phyloP scores from a whole-genome alignment of 2,113 vertebrate genomes.

The Rhinolophus ferrumequinum region DNA sequence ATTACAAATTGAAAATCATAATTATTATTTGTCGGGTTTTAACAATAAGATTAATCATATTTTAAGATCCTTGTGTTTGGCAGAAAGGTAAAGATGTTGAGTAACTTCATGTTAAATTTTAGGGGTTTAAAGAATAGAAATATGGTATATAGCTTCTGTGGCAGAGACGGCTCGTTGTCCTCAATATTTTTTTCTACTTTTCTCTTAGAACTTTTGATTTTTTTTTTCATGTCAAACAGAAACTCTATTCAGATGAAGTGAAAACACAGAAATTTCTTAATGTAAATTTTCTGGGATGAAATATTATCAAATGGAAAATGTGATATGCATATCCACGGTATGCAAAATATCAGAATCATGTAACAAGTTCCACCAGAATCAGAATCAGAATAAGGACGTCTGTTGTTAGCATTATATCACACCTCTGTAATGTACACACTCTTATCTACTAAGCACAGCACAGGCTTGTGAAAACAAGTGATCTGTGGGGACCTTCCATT shows the following conservation, averaged over 20 bases:
- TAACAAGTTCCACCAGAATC: neutral
- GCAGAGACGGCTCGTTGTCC: neutral
- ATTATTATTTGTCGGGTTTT: neutral
- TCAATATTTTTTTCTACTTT: neutral
- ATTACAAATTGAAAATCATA: neutral
- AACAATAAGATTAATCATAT: neutral
- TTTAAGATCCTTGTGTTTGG: neutral
- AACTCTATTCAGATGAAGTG: neutral
- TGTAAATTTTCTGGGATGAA: neutral
- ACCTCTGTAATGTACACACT: neutral
- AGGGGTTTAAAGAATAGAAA: neutral
- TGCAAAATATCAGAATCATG: neutral
- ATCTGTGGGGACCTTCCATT: neutral
- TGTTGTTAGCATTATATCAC: neutral
- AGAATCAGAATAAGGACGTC: neutral
- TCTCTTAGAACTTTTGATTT: neutral
- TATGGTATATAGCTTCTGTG: neutral
- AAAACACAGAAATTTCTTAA: neutral
- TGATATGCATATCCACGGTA: neutral
- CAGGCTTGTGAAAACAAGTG: neutral
- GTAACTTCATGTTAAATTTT: neutral
- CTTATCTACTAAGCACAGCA: neutral
- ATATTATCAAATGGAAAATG: neutral
- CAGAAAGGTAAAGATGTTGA: neutral
- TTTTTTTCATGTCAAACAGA: neutral